phyloP scores from a whole-genome alignment of 2,797 vertebrate genomes.

The Rousettus madagascariensis region DNA sequence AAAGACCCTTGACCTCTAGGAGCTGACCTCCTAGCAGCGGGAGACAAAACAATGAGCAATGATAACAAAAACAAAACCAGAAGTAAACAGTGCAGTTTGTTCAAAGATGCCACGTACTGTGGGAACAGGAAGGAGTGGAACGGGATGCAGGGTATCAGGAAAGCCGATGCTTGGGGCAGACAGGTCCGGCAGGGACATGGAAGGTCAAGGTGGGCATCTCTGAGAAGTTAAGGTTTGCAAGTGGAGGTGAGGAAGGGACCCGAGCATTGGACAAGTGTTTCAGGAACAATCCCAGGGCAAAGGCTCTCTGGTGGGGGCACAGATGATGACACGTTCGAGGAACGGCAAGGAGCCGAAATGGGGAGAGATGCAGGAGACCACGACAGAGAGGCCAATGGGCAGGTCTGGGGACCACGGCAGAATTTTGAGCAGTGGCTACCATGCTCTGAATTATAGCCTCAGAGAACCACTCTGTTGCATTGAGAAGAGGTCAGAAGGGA shows the following conservation, averaged over 20 bases:
- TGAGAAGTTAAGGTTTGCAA: background rate
- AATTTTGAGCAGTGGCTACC: background rate
- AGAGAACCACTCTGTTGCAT: rapidly evolving
- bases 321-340: background rate
- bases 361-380: background rate
- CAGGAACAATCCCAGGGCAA: background rate
- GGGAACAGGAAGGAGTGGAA: background rate
- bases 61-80: background rate
- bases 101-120: no score
- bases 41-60: background rate
- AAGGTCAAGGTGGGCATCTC: background rate
- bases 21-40: background rate
- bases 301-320: background rate
- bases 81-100: background rate
- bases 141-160: background rate
- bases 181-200: rapidly evolving
- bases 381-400: background rate
- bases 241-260: background rate
- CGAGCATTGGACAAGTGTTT: background rate
- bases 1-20: background rate
- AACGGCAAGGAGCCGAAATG: background rate
- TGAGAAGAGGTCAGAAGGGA: background rate
- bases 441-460: background rate
- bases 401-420: rapidly evolving
- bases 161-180: background rate